Evolutionary conservation across 2,888 invertebrate species (phyloP).

Genomic region (Dyspetes luteomarginatus): DNA sequence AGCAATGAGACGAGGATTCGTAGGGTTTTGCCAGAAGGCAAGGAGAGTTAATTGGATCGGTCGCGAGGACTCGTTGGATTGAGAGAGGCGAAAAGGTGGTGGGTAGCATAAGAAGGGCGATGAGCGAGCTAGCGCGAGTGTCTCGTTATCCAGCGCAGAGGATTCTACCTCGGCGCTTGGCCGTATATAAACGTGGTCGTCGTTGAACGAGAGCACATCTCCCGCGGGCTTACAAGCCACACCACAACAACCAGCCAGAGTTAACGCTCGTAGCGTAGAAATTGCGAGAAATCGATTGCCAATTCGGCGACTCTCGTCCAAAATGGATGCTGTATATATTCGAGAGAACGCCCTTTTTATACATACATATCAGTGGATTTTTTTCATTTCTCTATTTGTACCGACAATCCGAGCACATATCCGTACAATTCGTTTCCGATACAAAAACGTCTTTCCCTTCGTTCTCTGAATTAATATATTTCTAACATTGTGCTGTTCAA

Average conservation of each 20-base stretch:
- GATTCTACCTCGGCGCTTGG: conserved; percentile 20
- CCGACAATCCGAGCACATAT: not conserved
- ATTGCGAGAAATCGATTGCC: conserved; percentile 60
- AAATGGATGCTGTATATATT: conserved; percentile 11
- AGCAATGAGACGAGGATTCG: conserved; percentile 62
- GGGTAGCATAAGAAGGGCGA: not conserved
- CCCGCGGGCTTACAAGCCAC: conserved; percentile 15
- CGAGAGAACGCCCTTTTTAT: not conserved
- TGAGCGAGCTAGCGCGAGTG: conserved; percentile 14
- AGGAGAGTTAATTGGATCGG: conserved; percentile 73
- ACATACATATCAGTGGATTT: not conserved
- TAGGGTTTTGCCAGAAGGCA: conserved; percentile 59
- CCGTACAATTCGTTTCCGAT: too few relatives aligned
- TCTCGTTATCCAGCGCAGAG: conserved; percentile 54
- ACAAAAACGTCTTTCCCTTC: too few relatives aligned
- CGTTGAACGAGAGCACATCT: conserved; percentile 34
- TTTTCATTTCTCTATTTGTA: not conserved
- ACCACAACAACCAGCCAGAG: conserved; percentile 10
- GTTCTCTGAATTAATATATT: too few relatives aligned
- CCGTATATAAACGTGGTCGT: not conserved
- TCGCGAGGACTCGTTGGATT: conserved; percentile 67
- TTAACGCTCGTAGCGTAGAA: conserved; percentile 32
- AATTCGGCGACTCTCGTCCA: conserved; percentile 22
- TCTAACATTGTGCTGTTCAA: too few relatives aligned
- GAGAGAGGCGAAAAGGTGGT: conserved; percentile 63